Evolutionary conservation across 2,113 vertebrate genomes (phyloP).

Genomic region (Malurus cyaneus): DNA sequence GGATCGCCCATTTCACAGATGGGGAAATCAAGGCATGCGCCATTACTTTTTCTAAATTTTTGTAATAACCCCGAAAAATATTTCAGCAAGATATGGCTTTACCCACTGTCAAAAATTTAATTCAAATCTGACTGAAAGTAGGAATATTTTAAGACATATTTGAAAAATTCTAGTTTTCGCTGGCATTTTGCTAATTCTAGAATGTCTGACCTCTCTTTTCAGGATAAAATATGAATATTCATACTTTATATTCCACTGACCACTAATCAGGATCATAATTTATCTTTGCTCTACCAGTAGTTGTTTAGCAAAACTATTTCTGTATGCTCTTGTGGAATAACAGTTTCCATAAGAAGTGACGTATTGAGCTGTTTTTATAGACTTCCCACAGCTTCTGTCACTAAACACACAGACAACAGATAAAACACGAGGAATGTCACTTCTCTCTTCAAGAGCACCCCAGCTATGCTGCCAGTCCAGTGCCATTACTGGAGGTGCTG

Average conservation of each 20-base stretch:
- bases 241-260: not conserved
- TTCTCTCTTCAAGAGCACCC: not conserved
- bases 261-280: not conserved
- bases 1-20: not conserved
- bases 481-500: not conserved
- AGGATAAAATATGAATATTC: not conserved
- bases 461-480: not conserved
- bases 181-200: not conserved
- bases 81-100: not conserved
- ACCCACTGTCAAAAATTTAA: not conserved
- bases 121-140: not conserved
- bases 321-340: not conserved
- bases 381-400: constrained; percentile 39
- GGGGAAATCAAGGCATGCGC: not conserved
- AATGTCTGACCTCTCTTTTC: not conserved
- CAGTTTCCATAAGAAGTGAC: constrained; percentile 26
- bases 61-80: not conserved
- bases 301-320: constrained; percentile 19
- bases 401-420: constrained; percentile 9
- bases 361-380: constrained; percentile 29
- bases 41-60: not conserved
- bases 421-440: not conserved
- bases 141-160: not conserved
- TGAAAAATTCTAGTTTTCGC: not conserved
- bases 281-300: not conserved